phyloP scores from a whole-genome alignment of 53 echinoderm and acorn worm genomes.

The Temnopleurus reevesii region DNA sequence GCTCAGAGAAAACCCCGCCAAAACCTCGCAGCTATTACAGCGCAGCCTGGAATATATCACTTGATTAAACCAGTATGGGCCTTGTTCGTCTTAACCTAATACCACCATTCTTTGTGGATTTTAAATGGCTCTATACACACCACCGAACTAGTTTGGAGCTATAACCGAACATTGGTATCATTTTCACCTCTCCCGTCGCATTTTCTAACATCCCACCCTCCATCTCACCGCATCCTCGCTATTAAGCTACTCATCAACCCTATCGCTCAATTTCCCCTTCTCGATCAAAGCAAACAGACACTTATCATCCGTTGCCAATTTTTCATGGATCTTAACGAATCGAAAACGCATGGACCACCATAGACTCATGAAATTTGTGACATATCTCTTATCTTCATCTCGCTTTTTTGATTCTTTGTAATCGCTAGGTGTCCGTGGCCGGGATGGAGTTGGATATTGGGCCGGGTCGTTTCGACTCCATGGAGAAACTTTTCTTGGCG shows the following conservation, averaged over 20 bases:
- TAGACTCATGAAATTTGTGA: neutral
- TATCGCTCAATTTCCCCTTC: neutral
- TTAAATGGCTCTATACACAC: conserved; percentile 23
- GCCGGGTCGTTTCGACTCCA: conserved; percentile 87
- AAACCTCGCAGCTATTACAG: too few relatives aligned
- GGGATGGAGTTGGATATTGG: conserved; percentile 92
- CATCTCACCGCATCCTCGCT: neutral
- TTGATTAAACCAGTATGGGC: conserved; percentile 37
- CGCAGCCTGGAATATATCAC: neutral
- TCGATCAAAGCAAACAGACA: neutral
- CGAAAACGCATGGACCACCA: neutral
- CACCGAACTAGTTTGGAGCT: conserved; percentile 25
- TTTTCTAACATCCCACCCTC: neutral
- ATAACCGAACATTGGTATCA: conserved; percentile 42
- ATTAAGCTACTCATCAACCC: neutral
- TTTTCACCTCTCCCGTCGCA: neutral
- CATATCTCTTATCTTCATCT: neutral
- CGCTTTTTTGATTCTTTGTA: conserved; percentile 23
- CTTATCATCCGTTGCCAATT: neutral
- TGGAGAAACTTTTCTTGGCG: conserved; percentile 96
- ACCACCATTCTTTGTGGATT: conserved; percentile 9
- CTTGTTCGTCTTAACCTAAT: neutral
- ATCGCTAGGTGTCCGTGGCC: conserved; percentile 81
- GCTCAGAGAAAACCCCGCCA: too few relatives aligned
- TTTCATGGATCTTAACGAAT: neutral